These are phyloP conservation scores for Gymnopithys bicolor DNA, from an alignment of 2,797 vertebrate species.

Conservation along the genomic window DNA sequence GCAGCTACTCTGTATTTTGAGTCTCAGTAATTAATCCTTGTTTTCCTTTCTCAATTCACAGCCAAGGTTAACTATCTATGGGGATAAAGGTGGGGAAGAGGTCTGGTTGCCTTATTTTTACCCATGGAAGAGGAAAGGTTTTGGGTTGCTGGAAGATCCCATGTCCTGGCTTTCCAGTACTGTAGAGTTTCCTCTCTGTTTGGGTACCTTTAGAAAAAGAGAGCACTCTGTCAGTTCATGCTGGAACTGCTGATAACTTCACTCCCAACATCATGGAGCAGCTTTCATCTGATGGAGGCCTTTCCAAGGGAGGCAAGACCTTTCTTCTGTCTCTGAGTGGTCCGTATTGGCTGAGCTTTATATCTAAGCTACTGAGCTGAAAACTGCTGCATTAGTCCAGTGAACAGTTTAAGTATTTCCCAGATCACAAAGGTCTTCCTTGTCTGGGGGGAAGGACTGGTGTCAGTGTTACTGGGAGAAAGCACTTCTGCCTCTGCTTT, in stretches of 20 bases:
- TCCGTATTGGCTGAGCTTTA: background rate
- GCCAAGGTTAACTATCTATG: background rate
- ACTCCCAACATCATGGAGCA: background rate
- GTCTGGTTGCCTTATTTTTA: background rate
- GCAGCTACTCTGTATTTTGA: background rate
- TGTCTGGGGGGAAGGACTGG: background rate
- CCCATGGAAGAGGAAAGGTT: fast-evolving
- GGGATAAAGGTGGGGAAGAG: background rate
- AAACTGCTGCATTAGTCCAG: background rate
- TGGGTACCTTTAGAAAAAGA: background rate
- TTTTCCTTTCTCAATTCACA: background rate
- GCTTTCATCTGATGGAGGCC: background rate
- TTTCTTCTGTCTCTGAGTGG: background rate
- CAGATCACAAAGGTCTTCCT: background rate
- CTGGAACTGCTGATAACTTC: background rate
- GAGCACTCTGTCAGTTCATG: background rate
- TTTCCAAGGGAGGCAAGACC: background rate
- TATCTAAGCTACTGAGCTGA: background rate
- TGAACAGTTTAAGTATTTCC: background rate
- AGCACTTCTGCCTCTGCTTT: background rate
- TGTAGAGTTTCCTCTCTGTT: background rate
- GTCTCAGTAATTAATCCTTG: background rate
- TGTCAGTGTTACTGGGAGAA: background rate
- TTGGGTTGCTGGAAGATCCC: background rate
- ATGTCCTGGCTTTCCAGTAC: background rate